A percentile compares a stretch with the other conserved stretches of the same genome.
Evolutionary conservation across 2,113 vertebrate species (phyloP).

Genomic region (Corapipo altera): DNA sequence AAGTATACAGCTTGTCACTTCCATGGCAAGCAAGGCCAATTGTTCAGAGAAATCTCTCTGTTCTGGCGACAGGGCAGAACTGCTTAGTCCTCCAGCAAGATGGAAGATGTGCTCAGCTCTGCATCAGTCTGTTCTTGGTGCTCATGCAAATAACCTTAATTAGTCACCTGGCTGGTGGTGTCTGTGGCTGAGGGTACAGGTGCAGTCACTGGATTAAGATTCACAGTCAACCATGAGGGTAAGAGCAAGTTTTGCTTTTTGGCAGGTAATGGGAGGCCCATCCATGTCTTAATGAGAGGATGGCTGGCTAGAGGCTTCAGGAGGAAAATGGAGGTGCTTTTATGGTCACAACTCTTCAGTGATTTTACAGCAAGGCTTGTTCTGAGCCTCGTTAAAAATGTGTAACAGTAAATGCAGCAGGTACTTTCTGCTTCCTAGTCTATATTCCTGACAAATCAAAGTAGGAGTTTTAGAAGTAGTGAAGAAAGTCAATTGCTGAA

Average conservation of each 20-base stretch:
- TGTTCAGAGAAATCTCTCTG: no score
- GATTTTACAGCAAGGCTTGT: background rate
- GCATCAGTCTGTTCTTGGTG: background rate
- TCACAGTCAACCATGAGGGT: accelerated
- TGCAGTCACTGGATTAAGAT: accelerated
- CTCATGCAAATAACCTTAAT: background rate
- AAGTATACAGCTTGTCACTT: no score
- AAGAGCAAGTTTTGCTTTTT: background rate
- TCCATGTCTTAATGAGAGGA: background rate
- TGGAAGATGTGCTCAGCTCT: background rate
- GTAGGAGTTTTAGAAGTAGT: background rate
- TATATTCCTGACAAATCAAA: background rate
- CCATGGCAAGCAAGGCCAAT: no score
- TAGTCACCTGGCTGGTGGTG: background rate
- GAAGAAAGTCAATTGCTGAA: background rate
- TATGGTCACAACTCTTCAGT: background rate
- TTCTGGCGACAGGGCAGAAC: no score
- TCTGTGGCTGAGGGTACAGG: background rate
- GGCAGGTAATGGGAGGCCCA: background rate
- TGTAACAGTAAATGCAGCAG: background rate
- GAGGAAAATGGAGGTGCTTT: background rate
- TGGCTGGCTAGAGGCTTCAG: background rate
- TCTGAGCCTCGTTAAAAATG: background rate
- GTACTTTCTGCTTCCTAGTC: background rate
- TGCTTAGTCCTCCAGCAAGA: background rate